Base-by-base conservation (phyloP, 2,113 vertebrate genomes). In the Vidua macroura region DNA sequence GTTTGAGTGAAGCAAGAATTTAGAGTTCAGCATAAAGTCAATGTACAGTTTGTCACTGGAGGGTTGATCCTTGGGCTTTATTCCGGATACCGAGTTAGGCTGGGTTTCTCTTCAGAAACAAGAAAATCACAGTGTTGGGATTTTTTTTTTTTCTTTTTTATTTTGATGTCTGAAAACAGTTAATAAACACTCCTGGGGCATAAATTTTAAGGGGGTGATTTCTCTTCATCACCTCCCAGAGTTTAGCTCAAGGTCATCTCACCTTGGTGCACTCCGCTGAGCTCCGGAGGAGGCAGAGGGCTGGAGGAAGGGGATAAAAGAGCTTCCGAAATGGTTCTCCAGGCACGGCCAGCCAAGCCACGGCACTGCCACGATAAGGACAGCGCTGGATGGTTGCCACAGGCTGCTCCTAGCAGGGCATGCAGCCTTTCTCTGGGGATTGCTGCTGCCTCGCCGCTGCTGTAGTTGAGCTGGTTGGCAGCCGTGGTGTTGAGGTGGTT, bases 221-320 rank as follows among this genome's bases (percentile, higher is more conserved):
- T 96, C 90, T 96, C 64, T 96, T 92, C 79, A 85, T 96, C 85
- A 91, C 95, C 90, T 92, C 66, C 87, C 86, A 51, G 92, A 95
- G 92, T 96, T 97, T 97, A 96, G 75, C 96, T 97, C 94, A 97
- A 97, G 97, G 97, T 98, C 96, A 96, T 95, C 73, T 97, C 83
- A 56, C 95, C 96, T 97, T 90, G 96, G 92, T 96, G 86, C 86
- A 16, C 95, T 91, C 66, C 62, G 25, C 83, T 72, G 94, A 76
- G 96, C 95, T 97, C 96, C 83, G 95, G 96, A 96, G 94, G 93
- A 97, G 94, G 93, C 93, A 92, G 78, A 91, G 59, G 95, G 84
- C 97, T 96, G 81, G 92, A 97, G 97, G 94, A 96, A 96, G 92
- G 69, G 97, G 96, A 98, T 98, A 81, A 98, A 98, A 98, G 96